Evolutionary conservation across 2,888 invertebrate species (phyloP).

Genomic region (Choreutis nemorana): DNA sequence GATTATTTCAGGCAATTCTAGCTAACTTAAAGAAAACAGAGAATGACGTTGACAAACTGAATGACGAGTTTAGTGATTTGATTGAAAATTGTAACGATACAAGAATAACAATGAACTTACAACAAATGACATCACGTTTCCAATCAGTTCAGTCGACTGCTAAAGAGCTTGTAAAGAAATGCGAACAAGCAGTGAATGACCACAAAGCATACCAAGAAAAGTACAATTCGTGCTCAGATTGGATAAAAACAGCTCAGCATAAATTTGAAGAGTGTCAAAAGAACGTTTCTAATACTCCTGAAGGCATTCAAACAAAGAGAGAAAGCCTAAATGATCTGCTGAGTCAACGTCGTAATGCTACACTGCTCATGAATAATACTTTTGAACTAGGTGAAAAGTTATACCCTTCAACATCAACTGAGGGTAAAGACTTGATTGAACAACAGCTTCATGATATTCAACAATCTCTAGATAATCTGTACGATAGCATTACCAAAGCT

Average conservation of each 20-base stretch:
- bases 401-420: slow-evolving; percentile 84
- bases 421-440: slow-evolving; percentile 86
- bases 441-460: slow-evolving; percentile 86
- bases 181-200: slow-evolving; percentile 86
- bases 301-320: slow-evolving; percentile 74
- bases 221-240: slow-evolving; percentile 83
- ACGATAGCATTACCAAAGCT: slow-evolving; percentile 79
- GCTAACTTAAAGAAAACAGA: slow-evolving; percentile 84
- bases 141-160: slow-evolving; percentile 89
- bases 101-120: slow-evolving; percentile 85
- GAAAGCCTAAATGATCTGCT: slow-evolving; percentile 76
- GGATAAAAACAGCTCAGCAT: slow-evolving; percentile 78
- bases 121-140: slow-evolving; percentile 89
- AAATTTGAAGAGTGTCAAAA: slow-evolving; percentile 74
- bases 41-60: slow-evolving; percentile 85
- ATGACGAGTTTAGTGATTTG: slow-evolving; percentile 85
- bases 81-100: slow-evolving; percentile 87
- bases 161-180: slow-evolving; percentile 90
- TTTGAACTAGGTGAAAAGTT: slow-evolving; percentile 89
- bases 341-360: slow-evolving; percentile 77
- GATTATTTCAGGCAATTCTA: slow-evolving; percentile 71
- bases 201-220: slow-evolving; percentile 83
- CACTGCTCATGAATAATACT: slow-evolving; percentile 80
- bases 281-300: slow-evolving; percentile 70
- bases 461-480: slow-evolving; percentile 81